Conservation (phyloP, 1,140 invertebrate genomes). For the Leptonema lineaticorne region DNA sequence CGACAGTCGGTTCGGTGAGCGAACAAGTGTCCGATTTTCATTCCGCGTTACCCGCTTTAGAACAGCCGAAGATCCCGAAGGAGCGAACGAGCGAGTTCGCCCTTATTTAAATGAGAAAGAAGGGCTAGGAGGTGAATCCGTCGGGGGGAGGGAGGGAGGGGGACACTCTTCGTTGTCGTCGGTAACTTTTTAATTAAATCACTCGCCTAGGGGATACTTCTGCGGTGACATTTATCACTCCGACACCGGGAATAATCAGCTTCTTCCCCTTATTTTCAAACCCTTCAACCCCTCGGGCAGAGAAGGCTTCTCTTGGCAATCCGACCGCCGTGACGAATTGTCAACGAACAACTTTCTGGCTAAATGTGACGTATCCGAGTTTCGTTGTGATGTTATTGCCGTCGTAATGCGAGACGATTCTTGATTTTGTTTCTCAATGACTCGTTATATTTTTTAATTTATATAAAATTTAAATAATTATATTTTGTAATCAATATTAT, state of each 20-base stretch:
- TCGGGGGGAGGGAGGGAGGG: too few relatives aligned
- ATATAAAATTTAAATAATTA: too few relatives aligned
- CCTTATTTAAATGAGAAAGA: too few relatives aligned
- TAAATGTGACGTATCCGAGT: too few relatives aligned
- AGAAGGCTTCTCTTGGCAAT: too few relatives aligned
- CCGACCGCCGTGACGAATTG: not conserved
- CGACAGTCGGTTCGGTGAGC: not conserved
- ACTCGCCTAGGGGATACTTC: constrained; percentile 20
- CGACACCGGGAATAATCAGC: constrained; percentile 12
- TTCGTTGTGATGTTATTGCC: too few relatives aligned
- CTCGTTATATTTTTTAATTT: too few relatives aligned
- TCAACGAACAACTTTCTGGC: not conserved
- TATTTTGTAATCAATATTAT: too few relatives aligned
- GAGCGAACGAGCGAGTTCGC: not conserved
- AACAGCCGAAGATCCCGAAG: not conserved
- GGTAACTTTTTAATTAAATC: constrained; percentile 28
- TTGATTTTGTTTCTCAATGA: not conserved
- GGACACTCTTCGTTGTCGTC: too few relatives aligned
- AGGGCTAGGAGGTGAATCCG: too few relatives aligned
- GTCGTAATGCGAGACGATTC: too few relatives aligned
- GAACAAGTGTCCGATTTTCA: constrained; percentile 2
- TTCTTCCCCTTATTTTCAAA: not conserved
- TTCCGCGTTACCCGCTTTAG: not conserved
- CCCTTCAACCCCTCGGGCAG: not conserved
- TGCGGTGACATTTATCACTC: constrained; percentile 25